These are phyloP conservation scores for Carduelis carduelis DNA, from an alignment of 2,797 vertebrate genomes.

Conservation along the genomic window DNA sequence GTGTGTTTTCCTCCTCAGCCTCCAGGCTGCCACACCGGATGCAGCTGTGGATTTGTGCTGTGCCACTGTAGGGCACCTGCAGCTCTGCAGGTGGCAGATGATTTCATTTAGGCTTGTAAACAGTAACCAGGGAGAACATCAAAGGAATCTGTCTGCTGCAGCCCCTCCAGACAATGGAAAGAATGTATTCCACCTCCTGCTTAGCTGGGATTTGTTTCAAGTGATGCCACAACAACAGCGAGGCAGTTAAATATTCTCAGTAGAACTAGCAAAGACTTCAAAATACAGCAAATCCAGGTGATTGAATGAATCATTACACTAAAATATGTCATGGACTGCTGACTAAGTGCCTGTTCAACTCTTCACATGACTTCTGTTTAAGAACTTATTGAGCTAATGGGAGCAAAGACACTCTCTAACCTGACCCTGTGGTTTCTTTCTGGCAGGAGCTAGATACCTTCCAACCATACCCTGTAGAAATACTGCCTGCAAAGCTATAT, in stretches of 20 bases:
- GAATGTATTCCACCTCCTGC: background rate
- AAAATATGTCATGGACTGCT: background rate
- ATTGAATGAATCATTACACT: background rate
- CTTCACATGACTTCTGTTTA: background rate
- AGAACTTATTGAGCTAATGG: background rate
- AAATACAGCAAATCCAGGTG: background rate
- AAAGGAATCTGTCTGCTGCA: background rate
- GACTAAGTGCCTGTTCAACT: background rate
- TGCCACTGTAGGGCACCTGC: background rate
- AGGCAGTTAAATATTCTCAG: background rate
- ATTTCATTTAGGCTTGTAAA: background rate
- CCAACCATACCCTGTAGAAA: conserved; percentile 84
- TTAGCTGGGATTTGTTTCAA: background rate
- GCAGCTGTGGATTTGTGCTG: background rate
- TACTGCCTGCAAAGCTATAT: conserved; percentile 80
- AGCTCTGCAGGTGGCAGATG: background rate
- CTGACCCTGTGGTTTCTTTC: background rate
- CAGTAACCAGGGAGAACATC: background rate
- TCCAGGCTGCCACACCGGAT: accelerated
- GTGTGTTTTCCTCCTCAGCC: background rate
- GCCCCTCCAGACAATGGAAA: background rate
- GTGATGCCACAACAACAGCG: background rate
- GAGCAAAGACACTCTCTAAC: background rate
- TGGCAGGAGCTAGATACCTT: conserved; percentile 84
- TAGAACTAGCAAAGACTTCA: background rate